Base-by-base conservation (phyloP, 2,888 invertebrate genomes). In the Phoenoteleia sp. region DNA sequence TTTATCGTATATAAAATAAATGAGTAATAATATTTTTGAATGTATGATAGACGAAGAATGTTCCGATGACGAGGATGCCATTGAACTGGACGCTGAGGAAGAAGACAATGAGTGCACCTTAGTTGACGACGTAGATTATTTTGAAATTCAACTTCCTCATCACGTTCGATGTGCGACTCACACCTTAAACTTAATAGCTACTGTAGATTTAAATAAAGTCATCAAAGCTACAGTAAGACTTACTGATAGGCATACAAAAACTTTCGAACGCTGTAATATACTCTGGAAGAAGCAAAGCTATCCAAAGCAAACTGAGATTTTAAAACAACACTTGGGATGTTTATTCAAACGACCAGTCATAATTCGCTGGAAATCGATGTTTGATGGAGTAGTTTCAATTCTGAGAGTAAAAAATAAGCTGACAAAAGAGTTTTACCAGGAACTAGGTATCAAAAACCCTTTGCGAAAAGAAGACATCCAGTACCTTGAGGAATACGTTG, bases 401-500 rank as follows among this genome's bases (percentile, higher is more conserved):
- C n/a, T 66, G 15, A 15, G 3, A 7, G 45, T 66, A 2, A 9
- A 66, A 45, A 23, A 39, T 6, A 6, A 3, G 11, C 2, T 39
- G 39, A 39, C 39, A n/a, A 39, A 39, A 39, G 39, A 39, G 11
- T 39, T 39, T 39, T 39, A 6, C 11, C 5, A 39, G 39, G 3
- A 2, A 39, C 11, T 39, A n/a, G 3, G 5, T 7, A 39, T 39
- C 3, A 39, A 39, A 39, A 39, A 39, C 11, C 11, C 3, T 3
- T 39, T 66, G 21, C 19, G 45, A 9, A 21, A 45, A 42, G 45
- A 27, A 23, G 66, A 66, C 13, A 45, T 66, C 13, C 2, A 2
- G 39, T 66, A 66, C 15, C 11, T 66, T 13, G 13, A 17, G 3
- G 66, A 66, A 23, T 66, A 66, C n/a, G 23, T 66, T 3, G 4